These are phyloP conservation scores for Rhorus exstirpatorius DNA, from an alignment of 2,888 invertebrate genomes.

Conservation along the genomic window DNA sequence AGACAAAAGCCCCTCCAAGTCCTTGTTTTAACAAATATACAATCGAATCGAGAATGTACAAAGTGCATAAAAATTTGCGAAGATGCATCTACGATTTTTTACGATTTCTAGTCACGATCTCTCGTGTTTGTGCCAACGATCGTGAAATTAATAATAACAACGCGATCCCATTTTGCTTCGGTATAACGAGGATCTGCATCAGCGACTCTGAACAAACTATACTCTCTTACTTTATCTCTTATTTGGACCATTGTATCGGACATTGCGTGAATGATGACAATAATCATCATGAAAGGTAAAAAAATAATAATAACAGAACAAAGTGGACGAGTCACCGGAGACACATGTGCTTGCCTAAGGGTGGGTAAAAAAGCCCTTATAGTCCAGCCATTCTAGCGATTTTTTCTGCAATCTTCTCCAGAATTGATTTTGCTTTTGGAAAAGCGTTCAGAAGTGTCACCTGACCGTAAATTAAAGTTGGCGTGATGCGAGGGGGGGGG, in stretches of 20 bases:
- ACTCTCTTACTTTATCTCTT: slow-evolving; percentile 17
- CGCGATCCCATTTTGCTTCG: background rate
- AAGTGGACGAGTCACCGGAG: slow-evolving; percentile 13
- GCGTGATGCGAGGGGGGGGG: no score
- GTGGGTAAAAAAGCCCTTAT: background rate
- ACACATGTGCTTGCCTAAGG: slow-evolving; percentile 9
- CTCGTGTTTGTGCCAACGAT: slow-evolving; percentile 23
- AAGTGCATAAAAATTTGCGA: background rate
- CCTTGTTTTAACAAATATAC: slow-evolving; percentile 8
- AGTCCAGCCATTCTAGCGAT: no score
- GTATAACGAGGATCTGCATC: background rate
- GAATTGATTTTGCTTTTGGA: no score
- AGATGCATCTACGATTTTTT: slow-evolving; percentile 20
- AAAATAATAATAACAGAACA: slow-evolving; percentile 13
- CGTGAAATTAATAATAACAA: slow-evolving; percentile 43
- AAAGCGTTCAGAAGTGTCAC: no score
- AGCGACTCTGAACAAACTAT: slow-evolving; percentile 7
- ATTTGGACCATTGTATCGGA: slow-evolving; percentile 20
- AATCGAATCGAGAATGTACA: background rate
- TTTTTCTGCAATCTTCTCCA: no score
- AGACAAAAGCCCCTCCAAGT: background rate
- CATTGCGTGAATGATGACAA: background rate
- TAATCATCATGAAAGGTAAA: slow-evolving; percentile 14
- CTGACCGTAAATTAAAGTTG: no score
- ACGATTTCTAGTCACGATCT: slow-evolving; percentile 51